These are phyloP conservation scores for Hydrochoerus hydrochaeris DNA, from an alignment of 2,113 vertebrate genomes.

Conservation along the genomic window DNA sequence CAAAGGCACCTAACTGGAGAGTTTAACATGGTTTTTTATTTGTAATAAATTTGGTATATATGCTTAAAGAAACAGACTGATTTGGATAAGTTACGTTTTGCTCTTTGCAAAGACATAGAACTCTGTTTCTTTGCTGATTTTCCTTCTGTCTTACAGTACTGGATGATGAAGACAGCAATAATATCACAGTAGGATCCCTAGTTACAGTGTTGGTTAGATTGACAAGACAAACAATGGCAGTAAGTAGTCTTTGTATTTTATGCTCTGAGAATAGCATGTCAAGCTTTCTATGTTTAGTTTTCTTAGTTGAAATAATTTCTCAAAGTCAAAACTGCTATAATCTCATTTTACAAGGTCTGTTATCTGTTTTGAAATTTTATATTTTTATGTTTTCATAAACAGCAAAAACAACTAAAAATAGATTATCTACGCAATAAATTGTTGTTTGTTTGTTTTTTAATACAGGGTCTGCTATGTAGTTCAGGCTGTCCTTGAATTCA, in stretches of 20 bases:
- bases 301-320: slow-evolving; percentile 37
- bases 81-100: slow-evolving; percentile 12
- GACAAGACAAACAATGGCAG: slow-evolving; percentile 95
- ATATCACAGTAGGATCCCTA: slow-evolving; percentile 98
- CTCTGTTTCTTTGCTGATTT: slow-evolving; percentile 26
- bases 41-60: slow-evolving; percentile 37
- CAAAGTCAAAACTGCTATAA: neutral
- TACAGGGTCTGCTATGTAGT: neutral
- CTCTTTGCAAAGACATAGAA: neutral
- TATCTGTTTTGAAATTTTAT: slow-evolving; percentile 46
- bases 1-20: slow-evolving; percentile 1
- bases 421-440: slow-evolving; percentile 19
- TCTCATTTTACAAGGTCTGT: slow-evolving; percentile 1
- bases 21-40: slow-evolving; percentile 20
- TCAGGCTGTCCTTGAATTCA: neutral
- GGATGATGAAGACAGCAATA: slow-evolving; percentile 99
- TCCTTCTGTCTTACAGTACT: slow-evolving; percentile 87
- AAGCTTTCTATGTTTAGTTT: slow-evolving; percentile 42
- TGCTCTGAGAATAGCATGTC: neutral
- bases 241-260: slow-evolving; percentile 86
- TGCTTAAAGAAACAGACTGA: neutral
- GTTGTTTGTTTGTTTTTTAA: neutral
- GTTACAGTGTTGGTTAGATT: slow-evolving; percentile 97
- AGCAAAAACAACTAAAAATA: neutral
- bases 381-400: slow-evolving; percentile 15